phyloP scores from a whole-genome alignment of 2,797 vertebrate genomes.

The Microcaecilia unicolor region DNA sequence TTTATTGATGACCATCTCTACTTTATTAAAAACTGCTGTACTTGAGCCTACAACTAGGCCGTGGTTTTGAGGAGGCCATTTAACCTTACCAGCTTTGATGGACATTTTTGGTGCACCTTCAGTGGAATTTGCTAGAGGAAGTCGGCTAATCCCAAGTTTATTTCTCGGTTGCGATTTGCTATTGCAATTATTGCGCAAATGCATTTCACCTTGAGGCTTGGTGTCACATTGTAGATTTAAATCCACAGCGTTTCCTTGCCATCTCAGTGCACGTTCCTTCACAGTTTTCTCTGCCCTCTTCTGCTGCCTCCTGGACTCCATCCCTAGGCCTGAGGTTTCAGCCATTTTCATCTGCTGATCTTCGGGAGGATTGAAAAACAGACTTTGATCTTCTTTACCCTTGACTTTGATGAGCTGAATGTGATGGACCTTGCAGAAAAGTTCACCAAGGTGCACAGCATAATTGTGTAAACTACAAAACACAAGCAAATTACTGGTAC shows the following conservation, averaged over 20 bases:
- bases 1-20: background rate
- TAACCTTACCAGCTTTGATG: background rate
- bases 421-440: conserved; percentile 70
- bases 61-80: background rate
- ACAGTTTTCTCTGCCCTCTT: background rate
- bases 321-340: background rate
- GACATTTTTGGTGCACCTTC: background rate
- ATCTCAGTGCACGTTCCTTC: conserved; percentile 4
- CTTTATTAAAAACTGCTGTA: background rate
- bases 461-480: conserved; percentile 54
- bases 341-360: conserved; percentile 41
- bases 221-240: background rate
- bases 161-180: conserved; percentile 25
- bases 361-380: conserved; percentile 56
- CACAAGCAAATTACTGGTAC: too few species aligned
- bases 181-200: background rate
- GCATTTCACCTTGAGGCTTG: background rate
- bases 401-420: conserved; percentile 58
- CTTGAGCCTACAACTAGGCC: background rate
- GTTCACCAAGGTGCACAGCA: conserved; percentile 46
- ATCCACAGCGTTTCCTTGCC: background rate
- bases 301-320: background rate
- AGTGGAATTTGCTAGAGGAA: conserved; percentile 38
- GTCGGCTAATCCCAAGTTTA: conserved; percentile 50
- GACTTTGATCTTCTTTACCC: conserved; percentile 64